Conservation (phyloP, 2,113 vertebrate species). For the Myotis yumanensis region DNA sequence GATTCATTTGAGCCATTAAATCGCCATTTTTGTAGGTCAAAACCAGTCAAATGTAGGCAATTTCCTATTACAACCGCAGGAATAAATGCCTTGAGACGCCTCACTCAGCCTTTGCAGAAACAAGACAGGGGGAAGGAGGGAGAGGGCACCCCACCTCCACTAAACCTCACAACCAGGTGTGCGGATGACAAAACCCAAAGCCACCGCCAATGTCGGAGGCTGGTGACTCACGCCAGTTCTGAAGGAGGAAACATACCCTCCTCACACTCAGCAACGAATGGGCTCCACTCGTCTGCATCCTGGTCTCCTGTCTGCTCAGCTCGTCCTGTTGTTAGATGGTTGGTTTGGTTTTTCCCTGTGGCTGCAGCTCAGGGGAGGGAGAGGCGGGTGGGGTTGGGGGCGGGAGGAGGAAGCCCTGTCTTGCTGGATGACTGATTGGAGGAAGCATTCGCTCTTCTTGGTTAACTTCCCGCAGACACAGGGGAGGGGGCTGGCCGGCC, state of each 20-base stretch:
- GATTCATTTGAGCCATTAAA: not conserved
- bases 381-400: not conserved
- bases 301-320: conserved; percentile 17
- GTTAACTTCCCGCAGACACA: conserved; percentile 49
- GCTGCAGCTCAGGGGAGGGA: not conserved
- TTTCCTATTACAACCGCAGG: not conserved
- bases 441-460: not conserved
- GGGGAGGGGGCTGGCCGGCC: not conserved
- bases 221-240: not conserved
- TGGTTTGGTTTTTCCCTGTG: not conserved
- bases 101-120: not conserved
- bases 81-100: not conserved
- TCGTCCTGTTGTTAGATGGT: conserved; percentile 54
- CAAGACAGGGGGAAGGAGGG: not conserved
- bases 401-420: not conserved
- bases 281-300: conserved; percentile 11
- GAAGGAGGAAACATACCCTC: not conserved
- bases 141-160: accelerated
- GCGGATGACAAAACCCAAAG: not conserved
- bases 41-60: not conserved
- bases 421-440: accelerated
- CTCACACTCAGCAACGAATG: conserved; percentile 39
- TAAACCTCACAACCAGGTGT: not conserved
- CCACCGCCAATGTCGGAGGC: accelerated
- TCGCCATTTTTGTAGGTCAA: not conserved